Evolutionary conservation across 2,888 invertebrate genomes (phyloP).

Genomic region (Taphrorychus bicolor): DNA sequence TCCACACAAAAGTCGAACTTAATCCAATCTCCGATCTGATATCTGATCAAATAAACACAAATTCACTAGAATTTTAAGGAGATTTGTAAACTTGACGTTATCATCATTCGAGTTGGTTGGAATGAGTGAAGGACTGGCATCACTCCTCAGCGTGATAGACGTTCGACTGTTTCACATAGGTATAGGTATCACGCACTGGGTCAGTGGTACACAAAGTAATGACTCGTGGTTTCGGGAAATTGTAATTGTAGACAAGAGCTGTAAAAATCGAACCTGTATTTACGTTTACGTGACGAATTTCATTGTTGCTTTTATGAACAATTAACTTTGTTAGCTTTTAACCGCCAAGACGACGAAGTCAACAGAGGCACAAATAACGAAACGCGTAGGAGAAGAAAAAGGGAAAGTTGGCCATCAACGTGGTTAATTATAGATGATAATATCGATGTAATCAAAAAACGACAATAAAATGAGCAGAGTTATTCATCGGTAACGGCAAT

Average conservation of each 20-base stretch:
- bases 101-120: neutral
- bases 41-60: no score
- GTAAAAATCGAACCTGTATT: conserved; percentile 1
- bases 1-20: neutral
- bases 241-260: neutral
- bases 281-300: neutral
- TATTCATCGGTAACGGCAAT: no score
- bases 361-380: no score
- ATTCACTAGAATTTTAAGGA: no score
- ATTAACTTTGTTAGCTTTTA: no score
- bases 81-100: neutral
- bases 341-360: no score
- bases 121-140: neutral
- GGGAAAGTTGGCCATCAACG: no score
- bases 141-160: conserved; percentile 9
- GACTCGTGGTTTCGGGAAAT: neutral
- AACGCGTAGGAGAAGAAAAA: no score
- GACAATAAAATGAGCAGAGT: no score
- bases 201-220: neutral
- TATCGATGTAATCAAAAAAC: no score
- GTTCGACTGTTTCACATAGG: neutral
- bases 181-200: conserved; percentile 15
- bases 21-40: neutral
- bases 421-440: no score
- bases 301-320: neutral